A percentile compares a stretch with the other conserved stretches of the same genome.
Evolutionary conservation across 2,888 invertebrate species (phyloP).

Genomic region (Marronus borbonicus): DNA sequence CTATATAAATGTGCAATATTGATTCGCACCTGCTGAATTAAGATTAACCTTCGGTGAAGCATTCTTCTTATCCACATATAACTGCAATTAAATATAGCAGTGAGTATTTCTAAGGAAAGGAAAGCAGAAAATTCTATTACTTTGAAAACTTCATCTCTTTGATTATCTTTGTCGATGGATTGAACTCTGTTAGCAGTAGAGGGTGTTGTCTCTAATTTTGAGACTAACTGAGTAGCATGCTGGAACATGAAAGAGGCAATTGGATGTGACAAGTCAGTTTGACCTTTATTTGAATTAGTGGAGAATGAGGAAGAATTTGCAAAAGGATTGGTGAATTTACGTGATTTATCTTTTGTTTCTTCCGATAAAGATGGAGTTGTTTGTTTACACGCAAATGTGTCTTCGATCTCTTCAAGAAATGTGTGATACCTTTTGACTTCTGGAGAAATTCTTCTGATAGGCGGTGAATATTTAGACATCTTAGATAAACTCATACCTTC

Average conservation of each 20-base stretch:
- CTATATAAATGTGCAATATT: not conserved
- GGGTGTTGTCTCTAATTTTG: not conserved
- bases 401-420: conserved; percentile 9
- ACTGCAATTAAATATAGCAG: not conserved
- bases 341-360: not conserved
- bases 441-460: not conserved
- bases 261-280: not conserved
- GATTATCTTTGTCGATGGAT: too few relatives aligned
- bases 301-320: not conserved
- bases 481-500: not conserved
- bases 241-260: not conserved
- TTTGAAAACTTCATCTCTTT: too few relatives aligned
- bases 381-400: not conserved
- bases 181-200: too few relatives aligned
- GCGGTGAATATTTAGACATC: not conserved
- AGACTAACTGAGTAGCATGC: not conserved
- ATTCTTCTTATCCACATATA: not conserved
- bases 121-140: too few relatives aligned
- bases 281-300: not conserved
- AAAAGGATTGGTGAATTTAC: not conserved
- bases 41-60: not conserved
- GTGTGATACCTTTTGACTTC: not conserved
- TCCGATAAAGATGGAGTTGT: not conserved
- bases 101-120: too few relatives aligned
- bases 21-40: not conserved